Base-by-base conservation (phyloP, 2,888 invertebrate species). In the Rutpela maculata region DNA sequence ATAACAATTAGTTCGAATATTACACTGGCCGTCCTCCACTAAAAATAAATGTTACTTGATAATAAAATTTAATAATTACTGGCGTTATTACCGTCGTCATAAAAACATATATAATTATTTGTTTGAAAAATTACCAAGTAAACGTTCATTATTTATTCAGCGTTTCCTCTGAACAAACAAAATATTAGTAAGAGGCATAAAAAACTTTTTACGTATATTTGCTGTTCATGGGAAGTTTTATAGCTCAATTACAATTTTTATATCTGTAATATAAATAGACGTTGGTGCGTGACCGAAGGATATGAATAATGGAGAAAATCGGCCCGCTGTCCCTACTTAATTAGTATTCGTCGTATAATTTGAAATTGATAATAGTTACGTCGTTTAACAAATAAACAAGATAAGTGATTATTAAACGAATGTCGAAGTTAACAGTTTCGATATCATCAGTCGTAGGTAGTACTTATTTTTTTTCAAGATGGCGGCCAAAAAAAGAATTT, bases 71-170 rank as follows among this genome's bases (percentile, higher is more conserved):
- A n/a, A 50, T 50, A 50, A n/a, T 50, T n/a, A 50, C 12, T 50
- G n/a, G n/a, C 15, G 1, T 50, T 50, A 50, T n/a, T 50, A 50
- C 1, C 43, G 4, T 43, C 12, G 15, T 12, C 43, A 43, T 43
- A 43, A 43, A 43, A 43, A 43, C 0, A 7, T 7, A n/a, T 1
- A n/a, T n/a, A 50, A 17, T 50, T 50, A 35, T 35, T 15, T n/a
- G 50, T 6, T 50, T n/a, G 50, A 50, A 43, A 43, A 50, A 50
- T 50, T 50, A n/a, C 50, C n/a, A n/a, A 50, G 50, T n/a, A 50
- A 50, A 50, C 12, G n/a, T 50, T 50, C 12, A 50, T 50, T 50
- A 50, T 50, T 50, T 50, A 50, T 50, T 50, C 50, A 50, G 15
- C n/a, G 50, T n/a, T 15, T 15, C 5, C n/a, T 15, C 50, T 6